phyloP scores from a whole-genome alignment of 2,113 vertebrate species.

The Notarius lentiginosus region DNA sequence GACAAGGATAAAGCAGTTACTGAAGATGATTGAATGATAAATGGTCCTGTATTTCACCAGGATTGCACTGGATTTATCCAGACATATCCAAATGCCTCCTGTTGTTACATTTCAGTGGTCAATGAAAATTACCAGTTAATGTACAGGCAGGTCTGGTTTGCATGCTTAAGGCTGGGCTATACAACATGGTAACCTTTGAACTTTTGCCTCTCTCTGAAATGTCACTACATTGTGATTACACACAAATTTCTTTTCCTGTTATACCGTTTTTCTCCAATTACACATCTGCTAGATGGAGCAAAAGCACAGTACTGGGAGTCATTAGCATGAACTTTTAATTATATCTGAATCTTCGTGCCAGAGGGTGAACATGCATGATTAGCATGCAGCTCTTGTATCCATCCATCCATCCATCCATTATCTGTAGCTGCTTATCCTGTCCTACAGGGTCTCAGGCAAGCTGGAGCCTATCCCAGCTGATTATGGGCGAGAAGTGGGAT shows the following conservation, averaged over 20 bases:
- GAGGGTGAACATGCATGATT: slow-evolving; percentile 14
- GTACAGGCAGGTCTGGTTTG: neutral
- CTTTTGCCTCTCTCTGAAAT: neutral
- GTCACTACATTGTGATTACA: slow-evolving; percentile 13
- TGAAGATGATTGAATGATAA: neutral
- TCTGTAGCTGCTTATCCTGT: too few relatives aligned
- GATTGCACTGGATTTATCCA: neutral
- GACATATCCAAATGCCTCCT: neutral
- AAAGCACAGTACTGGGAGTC: neutral
- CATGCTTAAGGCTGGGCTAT: neutral
- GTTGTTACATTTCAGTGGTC: neutral
- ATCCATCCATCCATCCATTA: too few relatives aligned
- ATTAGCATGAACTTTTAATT: neutral
- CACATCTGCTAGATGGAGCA: neutral
- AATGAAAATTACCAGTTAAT: neutral
- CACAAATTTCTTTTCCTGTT: neutral
- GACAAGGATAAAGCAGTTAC: neutral
- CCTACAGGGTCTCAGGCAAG: too few relatives aligned
- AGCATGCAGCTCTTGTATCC: neutral
- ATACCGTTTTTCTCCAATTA: slow-evolving; percentile 1
- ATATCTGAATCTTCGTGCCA: neutral
- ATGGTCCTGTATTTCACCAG: neutral
- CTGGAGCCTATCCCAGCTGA: too few relatives aligned
- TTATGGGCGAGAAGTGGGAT: too few relatives aligned
- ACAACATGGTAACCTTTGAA: neutral